These are phyloP conservation scores for Nemapogon koenigi DNA, from an alignment of 2,888 invertebrate species.

Conservation along the genomic window DNA sequence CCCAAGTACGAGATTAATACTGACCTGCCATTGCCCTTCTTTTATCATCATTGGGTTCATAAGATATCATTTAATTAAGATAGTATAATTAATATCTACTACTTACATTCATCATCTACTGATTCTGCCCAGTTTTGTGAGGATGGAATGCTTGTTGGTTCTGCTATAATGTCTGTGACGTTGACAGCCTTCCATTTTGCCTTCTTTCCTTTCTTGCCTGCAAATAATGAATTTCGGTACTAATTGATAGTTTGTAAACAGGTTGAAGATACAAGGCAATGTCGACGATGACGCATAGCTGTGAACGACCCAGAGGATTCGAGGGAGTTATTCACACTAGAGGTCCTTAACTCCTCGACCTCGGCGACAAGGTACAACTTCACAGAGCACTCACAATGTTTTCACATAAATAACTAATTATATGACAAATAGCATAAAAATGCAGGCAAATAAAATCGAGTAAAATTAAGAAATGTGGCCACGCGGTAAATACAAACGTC, in stretches of 20 bases:
- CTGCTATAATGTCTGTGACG: conserved; percentile 82
- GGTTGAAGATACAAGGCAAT: conserved; percentile 25
- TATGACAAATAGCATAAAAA: not conserved
- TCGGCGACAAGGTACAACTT: too few relatives aligned
- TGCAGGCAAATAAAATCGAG: conserved; percentile 10
- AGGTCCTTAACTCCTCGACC: too few relatives aligned
- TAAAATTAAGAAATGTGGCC: conserved; percentile 53
- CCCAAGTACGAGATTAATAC: conserved; percentile 80
- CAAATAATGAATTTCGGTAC: conserved; percentile 20
- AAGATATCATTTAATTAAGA: not conserved
- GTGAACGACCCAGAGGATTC: conserved; percentile 49
- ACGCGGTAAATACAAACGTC: conserved; percentile 64
- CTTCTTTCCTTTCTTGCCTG: conserved; percentile 87
- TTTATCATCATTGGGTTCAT: conserved; percentile 47
- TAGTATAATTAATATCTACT: conserved; percentile 1
- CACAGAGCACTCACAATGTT: too few relatives aligned
- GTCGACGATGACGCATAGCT: conserved; percentile 51
- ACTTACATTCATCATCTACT: conserved; percentile 81
- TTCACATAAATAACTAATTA: not conserved
- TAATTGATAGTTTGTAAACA: not conserved
- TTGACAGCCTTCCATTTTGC: conserved; percentile 83
- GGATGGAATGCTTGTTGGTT: conserved; percentile 67
- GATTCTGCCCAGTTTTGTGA: conserved; percentile 82
- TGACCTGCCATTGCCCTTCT: conserved; percentile 62
- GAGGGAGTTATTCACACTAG: too few relatives aligned